Conservation (phyloP, 2,888 invertebrate genomes). For the Pardosa pseudoannulata region DNA sequence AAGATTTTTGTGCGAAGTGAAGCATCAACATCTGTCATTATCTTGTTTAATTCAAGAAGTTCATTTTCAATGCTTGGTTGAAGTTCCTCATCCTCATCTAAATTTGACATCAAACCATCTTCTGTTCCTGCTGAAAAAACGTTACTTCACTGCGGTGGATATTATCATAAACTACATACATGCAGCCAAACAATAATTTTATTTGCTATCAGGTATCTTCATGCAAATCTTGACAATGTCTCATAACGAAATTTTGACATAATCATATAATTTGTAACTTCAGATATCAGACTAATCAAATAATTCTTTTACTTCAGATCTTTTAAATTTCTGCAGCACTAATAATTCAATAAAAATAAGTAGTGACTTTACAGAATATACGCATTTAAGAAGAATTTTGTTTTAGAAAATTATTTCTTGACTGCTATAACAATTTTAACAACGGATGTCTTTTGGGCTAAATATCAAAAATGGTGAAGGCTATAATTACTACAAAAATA, state of each 20-base stretch:
- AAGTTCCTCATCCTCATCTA: conserved; percentile 63
- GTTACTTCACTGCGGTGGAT: conserved; percentile 51
- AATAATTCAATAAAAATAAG: too few species aligned
- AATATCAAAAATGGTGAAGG: not conserved
- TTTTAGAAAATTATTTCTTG: too few species aligned
- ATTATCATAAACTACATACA: conserved; percentile 34
- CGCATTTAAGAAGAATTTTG: too few species aligned
- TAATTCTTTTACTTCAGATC: too few species aligned
- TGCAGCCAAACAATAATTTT: conserved; percentile 27
- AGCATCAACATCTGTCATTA: conserved; percentile 60
- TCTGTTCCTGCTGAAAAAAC: conserved; percentile 69
- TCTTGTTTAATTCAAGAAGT: conserved; percentile 57
- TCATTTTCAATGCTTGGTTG: conserved; percentile 47
- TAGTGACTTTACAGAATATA: too few species aligned
- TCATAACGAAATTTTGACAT: too few species aligned
- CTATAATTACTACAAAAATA: not conserved
- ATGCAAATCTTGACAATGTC: conserved; percentile 13
- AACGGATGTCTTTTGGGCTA: not conserved
- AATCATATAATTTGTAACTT: too few species aligned
- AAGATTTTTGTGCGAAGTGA: conserved; percentile 64
- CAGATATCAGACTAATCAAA: too few species aligned
- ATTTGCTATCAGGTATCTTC: conserved; percentile 31
- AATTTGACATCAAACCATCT: conserved; percentile 58
- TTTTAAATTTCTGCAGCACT: too few species aligned
- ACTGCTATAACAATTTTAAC: too few species aligned